These are phyloP conservation scores for Pachycephus smyrnensis DNA, from an alignment of 2,888 invertebrate species.

Conservation along the genomic window DNA sequence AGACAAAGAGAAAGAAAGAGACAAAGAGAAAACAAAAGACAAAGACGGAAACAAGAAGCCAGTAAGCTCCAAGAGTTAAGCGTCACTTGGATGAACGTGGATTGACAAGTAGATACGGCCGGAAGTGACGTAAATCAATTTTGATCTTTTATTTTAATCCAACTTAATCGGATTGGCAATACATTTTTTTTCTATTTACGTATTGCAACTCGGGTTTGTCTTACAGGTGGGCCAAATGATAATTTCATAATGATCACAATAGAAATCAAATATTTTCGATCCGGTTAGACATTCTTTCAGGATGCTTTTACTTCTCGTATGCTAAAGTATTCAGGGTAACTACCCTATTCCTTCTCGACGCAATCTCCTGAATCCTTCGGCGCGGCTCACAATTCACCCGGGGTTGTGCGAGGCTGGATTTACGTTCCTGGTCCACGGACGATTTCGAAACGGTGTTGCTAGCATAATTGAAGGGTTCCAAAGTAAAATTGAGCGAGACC, in stretches of 20 bases:
- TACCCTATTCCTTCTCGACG: constrained; percentile 9
- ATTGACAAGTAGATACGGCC: background rate
- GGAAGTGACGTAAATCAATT: background rate
- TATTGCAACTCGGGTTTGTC: background rate
- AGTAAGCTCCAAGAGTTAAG: background rate
- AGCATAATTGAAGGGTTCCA: background rate
- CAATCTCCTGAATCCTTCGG: constrained; percentile 7
- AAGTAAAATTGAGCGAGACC: background rate
- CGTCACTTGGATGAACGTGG: background rate
- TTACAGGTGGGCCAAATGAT: background rate
- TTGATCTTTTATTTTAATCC: background rate
- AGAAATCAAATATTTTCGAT: background rate
- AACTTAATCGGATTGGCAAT: background rate
- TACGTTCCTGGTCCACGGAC: background rate
- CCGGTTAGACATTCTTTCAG: background rate
- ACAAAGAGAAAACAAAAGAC: background rate
- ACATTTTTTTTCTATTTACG: background rate
- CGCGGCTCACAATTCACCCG: background rate
- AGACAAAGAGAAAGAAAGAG: background rate
- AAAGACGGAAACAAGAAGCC: background rate
- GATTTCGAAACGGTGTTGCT: background rate
- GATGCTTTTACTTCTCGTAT: background rate
- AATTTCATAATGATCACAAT: background rate
- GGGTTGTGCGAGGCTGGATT: background rate
- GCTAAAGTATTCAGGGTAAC: constrained; percentile 18